A percentile compares a stretch with the other conserved stretches of the same genome.
Evolutionary conservation across 2,113 vertebrate genomes (phyloP).

Genomic region (Sander vitreus): DNA sequence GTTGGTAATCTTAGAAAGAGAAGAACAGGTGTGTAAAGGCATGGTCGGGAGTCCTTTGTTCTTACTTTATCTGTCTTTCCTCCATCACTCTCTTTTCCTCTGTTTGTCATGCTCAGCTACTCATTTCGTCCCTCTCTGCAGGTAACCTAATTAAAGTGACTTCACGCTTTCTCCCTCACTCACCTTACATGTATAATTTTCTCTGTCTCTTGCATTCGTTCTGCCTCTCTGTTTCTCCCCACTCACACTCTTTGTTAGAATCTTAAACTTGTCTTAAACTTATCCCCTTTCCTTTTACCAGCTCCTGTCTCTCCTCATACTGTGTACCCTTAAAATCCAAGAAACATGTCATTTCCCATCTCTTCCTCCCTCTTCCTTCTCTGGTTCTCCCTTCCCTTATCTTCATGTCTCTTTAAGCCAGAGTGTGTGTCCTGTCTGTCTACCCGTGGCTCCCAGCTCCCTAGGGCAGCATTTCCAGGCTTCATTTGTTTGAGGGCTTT

Average conservation of each 20-base stretch:
- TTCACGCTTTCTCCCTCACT: conserved; percentile 65
- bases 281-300: conserved; percentile 30
- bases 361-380: conserved; percentile 43
- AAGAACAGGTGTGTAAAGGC: conserved; percentile 70
- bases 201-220: conserved; percentile 68
- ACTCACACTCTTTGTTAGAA: conserved; percentile 56
- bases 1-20: conserved; percentile 64
- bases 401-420: conserved; percentile 71
- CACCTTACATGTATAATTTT: conserved; percentile 71
- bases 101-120: conserved; percentile 66
- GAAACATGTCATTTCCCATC: conserved; percentile 59
- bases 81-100: conserved; percentile 61
- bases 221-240: conserved; percentile 88
- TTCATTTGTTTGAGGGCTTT: conserved; percentile 84
- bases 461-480: conserved; percentile 78
- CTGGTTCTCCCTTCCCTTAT: conserved; percentile 52
- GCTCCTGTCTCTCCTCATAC: conserved; percentile 49
- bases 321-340: conserved; percentile 55
- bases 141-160: conserved; percentile 75
- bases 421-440: conserved; percentile 75
- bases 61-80: conserved; percentile 46
- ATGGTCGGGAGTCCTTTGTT: conserved; percentile 52
- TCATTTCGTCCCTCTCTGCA: conserved; percentile 78
- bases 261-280: conserved; percentile 66
- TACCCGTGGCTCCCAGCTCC: conserved; percentile 65